Evolutionary conservation across 2,888 invertebrate genomes (phyloP), one percentile per base, ranked within the genome.

Genomic region (Tolmerus cingulatus): DNA sequence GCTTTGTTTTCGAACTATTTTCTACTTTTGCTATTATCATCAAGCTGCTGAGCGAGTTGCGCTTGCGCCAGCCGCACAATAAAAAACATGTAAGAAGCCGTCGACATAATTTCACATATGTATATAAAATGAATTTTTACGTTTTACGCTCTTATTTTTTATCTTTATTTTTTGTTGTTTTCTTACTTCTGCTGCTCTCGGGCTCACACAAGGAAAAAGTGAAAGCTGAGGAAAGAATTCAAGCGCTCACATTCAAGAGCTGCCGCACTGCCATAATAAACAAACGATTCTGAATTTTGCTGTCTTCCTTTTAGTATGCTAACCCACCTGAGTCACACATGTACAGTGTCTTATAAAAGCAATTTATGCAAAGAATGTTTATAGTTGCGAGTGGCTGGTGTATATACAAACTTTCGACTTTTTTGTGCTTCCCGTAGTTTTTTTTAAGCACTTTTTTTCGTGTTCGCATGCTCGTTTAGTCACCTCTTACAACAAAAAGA

Each of bases 141-240:
- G 27, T 66, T 66, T 66, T 66, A 66, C 23, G 66, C 77, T 40
- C 40, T 37, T 74, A 74, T 86, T 78, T 55, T 78, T 78, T 40
- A n/a, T n/a, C n/a, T 57, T 37, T 74, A 74, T 86, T 78, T 55
- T 57, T 78, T 57, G 55, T 57, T 78, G 43, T 46, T 46, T 51
- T 78, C 55, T 79, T 78, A 57, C 27, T 37, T 40, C n/a, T 86
- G 37, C 43, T 79, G 37, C 78, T 43, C n/a, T 23, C 12, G 4
- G 16, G 30, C 55, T 86, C 86, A 86, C 85, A 87, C 84, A 55
- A 51, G 78, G 74, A 86, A 87, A 87, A 87, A 87, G 87, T 87
- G 87, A 87, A 87, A 87, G 87, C 87, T 87, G 82, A 82, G 37
- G 76, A 87, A 87, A 87, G 87, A 87, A 87, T 87, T 79, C 74